phyloP scores from a whole-genome alignment of 2,888 invertebrate genomes.

The Empis livida region DNA sequence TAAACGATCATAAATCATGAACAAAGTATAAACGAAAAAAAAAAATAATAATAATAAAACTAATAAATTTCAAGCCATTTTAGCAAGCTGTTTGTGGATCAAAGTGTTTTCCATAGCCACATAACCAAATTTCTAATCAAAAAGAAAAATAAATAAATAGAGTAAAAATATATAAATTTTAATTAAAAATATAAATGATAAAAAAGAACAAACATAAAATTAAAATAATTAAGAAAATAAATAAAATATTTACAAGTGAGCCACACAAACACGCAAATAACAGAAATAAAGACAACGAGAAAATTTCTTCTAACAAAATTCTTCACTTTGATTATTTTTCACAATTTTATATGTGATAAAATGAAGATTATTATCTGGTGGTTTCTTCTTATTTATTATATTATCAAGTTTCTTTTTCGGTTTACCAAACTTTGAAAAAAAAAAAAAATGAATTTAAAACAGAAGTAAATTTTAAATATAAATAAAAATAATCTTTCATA shows the following conservation, averaged over 20 bases:
- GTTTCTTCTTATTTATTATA: too few relatives aligned
- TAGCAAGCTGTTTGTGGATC: conserved; percentile 21
- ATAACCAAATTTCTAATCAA: conserved; percentile 32
- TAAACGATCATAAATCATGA: conserved; percentile 10
- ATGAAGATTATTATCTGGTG: too few relatives aligned
- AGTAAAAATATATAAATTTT: not conserved
- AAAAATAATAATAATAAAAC: not conserved
- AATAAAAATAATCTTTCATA: too few relatives aligned
- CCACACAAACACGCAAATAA: too few relatives aligned
- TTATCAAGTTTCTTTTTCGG: too few relatives aligned
- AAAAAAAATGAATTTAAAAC: too few relatives aligned
- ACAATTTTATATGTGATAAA: too few relatives aligned
- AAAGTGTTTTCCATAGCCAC: conserved; percentile 32
- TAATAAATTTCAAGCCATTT: conserved; percentile 15
- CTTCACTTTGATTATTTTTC: too few relatives aligned
- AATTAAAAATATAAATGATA: not conserved
- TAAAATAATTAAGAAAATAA: not conserved
- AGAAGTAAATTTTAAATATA: too few relatives aligned
- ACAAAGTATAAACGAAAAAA: not conserved
- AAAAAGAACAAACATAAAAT: not conserved
- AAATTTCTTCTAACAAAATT: too few relatives aligned
- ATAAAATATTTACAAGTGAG: not conserved
- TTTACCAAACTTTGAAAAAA: too few relatives aligned
- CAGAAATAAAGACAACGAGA: too few relatives aligned
- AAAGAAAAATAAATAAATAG: conserved; percentile 5